Percentiles rank a stretch among this genome's conserved stretches.
Conservation (phyloP, 37 sponge, comb jelly and placozoan genomes). For the Aphrocallistes beatrix region DNA sequence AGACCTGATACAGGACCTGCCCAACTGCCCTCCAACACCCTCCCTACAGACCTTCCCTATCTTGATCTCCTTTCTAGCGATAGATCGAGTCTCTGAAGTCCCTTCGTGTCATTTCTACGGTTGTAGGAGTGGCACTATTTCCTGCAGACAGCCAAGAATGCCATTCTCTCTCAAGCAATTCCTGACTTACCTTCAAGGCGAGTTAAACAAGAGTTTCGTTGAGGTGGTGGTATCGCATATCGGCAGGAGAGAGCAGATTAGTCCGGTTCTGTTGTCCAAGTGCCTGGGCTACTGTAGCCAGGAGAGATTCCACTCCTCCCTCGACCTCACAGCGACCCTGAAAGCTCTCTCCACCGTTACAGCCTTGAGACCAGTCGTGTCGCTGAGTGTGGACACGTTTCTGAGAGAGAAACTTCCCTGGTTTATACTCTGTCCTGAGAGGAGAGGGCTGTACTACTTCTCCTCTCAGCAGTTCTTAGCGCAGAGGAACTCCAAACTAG, state of each 20-base stretch:
- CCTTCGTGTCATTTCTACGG: slow-evolving; percentile 8
- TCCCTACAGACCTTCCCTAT: neutral
- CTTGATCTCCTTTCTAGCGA: neutral
- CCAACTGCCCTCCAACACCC: neutral
- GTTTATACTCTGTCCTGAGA: neutral
- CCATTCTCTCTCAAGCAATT: neutral
- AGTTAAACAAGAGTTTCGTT: slow-evolving; percentile 1
- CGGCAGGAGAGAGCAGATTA: neutral
- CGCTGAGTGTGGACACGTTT: neutral
- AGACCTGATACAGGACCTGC: neutral
- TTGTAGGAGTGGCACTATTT: neutral
- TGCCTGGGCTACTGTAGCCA: slow-evolving; percentile 13
- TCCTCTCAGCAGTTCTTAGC: neutral
- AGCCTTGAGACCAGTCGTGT: neutral
- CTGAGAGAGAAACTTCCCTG: neutral
- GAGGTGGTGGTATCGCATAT: neutral
- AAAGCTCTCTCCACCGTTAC: neutral
- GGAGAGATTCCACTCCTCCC: neutral
- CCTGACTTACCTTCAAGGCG: neutral
- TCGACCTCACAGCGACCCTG: neutral
- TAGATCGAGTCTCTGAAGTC: neutral
- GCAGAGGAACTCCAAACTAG: neutral
- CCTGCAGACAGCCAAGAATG: neutral
- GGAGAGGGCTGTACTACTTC: neutral
- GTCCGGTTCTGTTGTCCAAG: neutral